phyloP scores from a whole-genome alignment of 2,888 invertebrate species.

The Temnothorax unifasciatus region DNA sequence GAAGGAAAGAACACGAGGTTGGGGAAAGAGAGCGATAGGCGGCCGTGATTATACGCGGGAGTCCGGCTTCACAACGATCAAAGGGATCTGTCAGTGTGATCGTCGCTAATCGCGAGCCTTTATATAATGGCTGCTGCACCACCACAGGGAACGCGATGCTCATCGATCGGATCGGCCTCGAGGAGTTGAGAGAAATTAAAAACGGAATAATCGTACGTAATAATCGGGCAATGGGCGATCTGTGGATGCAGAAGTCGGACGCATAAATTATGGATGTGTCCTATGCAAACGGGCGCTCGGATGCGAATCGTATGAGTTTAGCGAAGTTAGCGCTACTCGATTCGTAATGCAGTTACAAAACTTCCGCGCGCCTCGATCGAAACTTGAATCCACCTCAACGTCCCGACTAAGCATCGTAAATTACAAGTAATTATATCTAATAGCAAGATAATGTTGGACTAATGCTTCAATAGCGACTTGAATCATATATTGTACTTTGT shows the following conservation, averaged over 20 bases:
- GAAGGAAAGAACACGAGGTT: constrained; percentile 64
- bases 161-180: constrained; percentile 63
- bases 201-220: constrained; percentile 36
- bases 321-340: constrained; percentile 30
- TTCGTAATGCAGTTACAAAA: constrained; percentile 50
- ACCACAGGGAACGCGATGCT: constrained; percentile 51
- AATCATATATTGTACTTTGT: not conserved
- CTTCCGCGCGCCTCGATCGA: constrained; percentile 31
- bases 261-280: constrained; percentile 25
- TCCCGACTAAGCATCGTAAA: constrained; percentile 32
- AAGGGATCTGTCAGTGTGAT: constrained; percentile 74
- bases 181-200: constrained; percentile 67
- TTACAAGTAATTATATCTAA: constrained; percentile 38
- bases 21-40: constrained; percentile 35
- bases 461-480: not conserved
- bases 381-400: constrained; percentile 36
- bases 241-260: not conserved
- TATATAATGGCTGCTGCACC: constrained; percentile 67
- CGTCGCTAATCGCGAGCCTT: constrained; percentile 74
- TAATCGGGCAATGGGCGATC: constrained; percentile 36
- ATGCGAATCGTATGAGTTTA: constrained; percentile 38
- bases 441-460: constrained; percentile 13
- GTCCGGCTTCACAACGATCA: constrained; percentile 78
- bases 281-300: constrained; percentile 2
- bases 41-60: constrained; percentile 75